These are phyloP conservation scores for Cordilura impudica DNA, from an alignment of 2,888 invertebrate species.

Conservation along the genomic window DNA sequence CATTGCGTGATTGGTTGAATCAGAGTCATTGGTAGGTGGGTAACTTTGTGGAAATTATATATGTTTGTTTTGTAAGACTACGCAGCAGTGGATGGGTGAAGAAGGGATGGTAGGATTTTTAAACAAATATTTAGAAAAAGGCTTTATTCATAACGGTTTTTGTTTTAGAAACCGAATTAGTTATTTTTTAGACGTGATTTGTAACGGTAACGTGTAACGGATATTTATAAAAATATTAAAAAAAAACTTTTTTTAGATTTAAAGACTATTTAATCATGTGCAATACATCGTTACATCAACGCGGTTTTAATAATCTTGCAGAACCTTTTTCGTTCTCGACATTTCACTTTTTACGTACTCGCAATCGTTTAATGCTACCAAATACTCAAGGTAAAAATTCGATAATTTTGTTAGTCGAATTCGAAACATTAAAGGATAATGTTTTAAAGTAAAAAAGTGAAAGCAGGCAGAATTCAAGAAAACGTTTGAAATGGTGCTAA, in stretches of 20 bases:
- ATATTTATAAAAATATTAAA: not conserved
- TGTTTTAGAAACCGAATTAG: conserved; percentile 28
- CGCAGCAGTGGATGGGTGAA: conserved; percentile 37
- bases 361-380: conserved; percentile 82
- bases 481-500: no score
- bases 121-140: not conserved
- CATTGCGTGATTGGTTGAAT: conserved; percentile 79
- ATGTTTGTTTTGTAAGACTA: conserved; percentile 21
- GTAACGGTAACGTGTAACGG: conserved; percentile 18
- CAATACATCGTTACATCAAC: conserved; percentile 66
- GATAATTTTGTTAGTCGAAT: not conserved
- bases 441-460: no score
- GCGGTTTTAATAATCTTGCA: conserved; percentile 66
- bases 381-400: conserved; percentile 76
- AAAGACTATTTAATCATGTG: conserved; percentile 47
- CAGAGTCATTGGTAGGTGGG: conserved; percentile 67
- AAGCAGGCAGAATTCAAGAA: no score
- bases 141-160: not conserved
- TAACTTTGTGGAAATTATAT: conserved; percentile 49
- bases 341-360: conserved; percentile 82
- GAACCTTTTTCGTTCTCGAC: conserved; percentile 80
- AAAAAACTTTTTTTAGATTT: not conserved
- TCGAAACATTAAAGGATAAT: no score
- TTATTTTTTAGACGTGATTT: conserved; percentile 48
- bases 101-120: conserved; percentile 21